Base-by-base conservation (phyloP, 2,888 invertebrate species). In the Sericinus montela region DNA sequence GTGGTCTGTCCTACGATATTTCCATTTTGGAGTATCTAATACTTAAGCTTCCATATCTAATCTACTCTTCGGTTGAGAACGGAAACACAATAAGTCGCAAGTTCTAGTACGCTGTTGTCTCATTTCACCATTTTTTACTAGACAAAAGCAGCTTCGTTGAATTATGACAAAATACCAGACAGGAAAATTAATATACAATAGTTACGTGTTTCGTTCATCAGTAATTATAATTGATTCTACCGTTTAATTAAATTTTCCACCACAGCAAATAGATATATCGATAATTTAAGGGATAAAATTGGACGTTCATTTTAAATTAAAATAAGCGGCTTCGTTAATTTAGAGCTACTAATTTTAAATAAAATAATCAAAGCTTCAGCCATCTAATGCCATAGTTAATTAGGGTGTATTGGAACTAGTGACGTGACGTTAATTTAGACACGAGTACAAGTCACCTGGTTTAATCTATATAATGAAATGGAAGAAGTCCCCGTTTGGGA, bases 351-450 rank as follows among this genome's bases (percentile, higher is more conserved):
- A 63, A 69, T 77, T 76, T 75, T 65, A 74, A 70, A 63, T 71
- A 74, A 75, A 78, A 76, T 72, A 57, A 61, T 60, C 53, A 58
- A 52, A 48, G 61, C 55, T 60, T 57, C 65, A 66, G 66, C 60
- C 57, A 62, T 63, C 71, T 81, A 81, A 80, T 75, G 64, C 77
- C 68, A 69, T 76, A 79, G 69, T 83, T 81, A 81, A 83, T 83
- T 80, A 80, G 80, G 75, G 80, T 79, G 75, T 79, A 76, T 69
- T 61, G 62, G 63, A 59, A 56, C 55, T 60, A 61, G 67, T 30
- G 43, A 36, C 35, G 13, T 16, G 14, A 37, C 10, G 15, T 28
- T 45, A 29, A 45, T 29, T 45, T 14, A 13, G 29, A 19, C 5
- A 19, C 19, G 19, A 37, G 29, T 16, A 44, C 25, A 44, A 11